phyloP scores from a whole-genome alignment of 2,113 vertebrate species.

The Campylomormyrus tamandua region DNA sequence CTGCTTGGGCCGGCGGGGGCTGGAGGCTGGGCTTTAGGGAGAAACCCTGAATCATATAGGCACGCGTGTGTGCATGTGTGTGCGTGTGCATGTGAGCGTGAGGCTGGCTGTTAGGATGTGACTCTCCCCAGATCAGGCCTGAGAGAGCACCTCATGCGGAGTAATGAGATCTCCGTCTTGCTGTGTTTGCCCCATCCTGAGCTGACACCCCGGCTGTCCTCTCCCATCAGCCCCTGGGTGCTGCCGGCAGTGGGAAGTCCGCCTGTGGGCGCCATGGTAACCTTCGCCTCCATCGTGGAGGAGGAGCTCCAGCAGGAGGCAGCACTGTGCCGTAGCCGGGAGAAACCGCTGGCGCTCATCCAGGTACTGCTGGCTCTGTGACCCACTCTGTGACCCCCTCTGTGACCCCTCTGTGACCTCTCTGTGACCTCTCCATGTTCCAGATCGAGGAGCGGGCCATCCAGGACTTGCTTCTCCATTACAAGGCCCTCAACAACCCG shows the following conservation, averaged over 20 bases:
- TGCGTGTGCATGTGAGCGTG: not conserved
- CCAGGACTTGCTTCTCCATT: constrained; percentile 82
- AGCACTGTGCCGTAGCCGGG: constrained; percentile 84
- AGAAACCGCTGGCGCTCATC: constrained; percentile 91
- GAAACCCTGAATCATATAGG: not conserved
- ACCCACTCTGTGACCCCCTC: not conserved
- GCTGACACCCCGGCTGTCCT: not conserved
- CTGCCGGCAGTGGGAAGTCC: constrained; percentile 60
- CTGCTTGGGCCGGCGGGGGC: not conserved
- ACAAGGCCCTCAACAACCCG: constrained; percentile 79
- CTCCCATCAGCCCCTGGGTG: constrained; percentile 77
- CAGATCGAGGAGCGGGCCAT: constrained; percentile 93
- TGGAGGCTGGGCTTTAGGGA: not conserved
- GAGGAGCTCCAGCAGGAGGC: constrained; percentile 91
- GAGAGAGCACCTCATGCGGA: not conserved
- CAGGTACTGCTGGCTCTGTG: constrained; percentile 64
- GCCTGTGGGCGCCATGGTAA: constrained; percentile 59
- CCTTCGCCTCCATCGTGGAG: constrained; percentile 89
- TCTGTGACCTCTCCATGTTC: constrained; percentile 16
- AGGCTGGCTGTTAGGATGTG: not conserved
- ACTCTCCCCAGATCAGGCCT: not conserved
- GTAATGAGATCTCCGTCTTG: not conserved
- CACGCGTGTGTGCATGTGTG: not conserved
- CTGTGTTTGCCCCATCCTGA: not conserved
- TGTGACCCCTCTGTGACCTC: not conserved